Conservation (phyloP, 2,888 invertebrate genomes). For the Pyrocoelia pectoralis region DNA sequence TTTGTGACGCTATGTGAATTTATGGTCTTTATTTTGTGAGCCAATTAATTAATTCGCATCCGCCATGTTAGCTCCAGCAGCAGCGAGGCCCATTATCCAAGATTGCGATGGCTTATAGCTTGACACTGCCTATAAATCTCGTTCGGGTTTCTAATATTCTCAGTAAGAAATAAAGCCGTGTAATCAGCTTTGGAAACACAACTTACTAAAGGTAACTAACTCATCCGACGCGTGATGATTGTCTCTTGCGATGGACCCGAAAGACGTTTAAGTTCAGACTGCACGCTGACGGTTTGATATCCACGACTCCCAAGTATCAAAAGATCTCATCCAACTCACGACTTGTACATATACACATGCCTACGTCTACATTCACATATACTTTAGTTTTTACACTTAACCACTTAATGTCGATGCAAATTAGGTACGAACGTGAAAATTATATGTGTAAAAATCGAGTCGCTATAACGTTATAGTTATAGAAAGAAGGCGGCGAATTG, state of each 20-base stretch:
- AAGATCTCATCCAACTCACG: conserved; percentile 31
- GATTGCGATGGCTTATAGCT: conserved; percentile 60
- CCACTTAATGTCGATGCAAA: conserved; percentile 2
- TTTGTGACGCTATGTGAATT: conserved; percentile 62
- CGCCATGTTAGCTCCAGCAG: conserved; percentile 55
- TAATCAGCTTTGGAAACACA: conserved; percentile 35
- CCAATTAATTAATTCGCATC: conserved; percentile 62
- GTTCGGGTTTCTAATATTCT: conserved; percentile 58
- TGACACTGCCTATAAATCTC: conserved; percentile 59
- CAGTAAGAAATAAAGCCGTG: conserved; percentile 43
- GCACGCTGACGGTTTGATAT: conserved; percentile 30
- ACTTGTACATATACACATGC: conserved; percentile 23
- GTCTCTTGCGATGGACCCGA: conserved; percentile 23
- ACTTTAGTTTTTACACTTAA: background rate
- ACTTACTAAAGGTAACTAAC: conserved; percentile 31
- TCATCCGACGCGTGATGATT: conserved; percentile 37
- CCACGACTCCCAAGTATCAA: conserved; percentile 23
- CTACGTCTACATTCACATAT: background rate
- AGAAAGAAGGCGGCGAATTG: conserved; percentile 17
- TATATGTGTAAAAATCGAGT: background rate
- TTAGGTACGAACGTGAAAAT: background rate
- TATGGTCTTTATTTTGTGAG: conserved; percentile 63
- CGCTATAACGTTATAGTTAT: background rate
- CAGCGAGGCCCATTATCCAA: conserved; percentile 59
- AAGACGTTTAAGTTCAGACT: conserved; percentile 26